A percentile compares a stretch with the other conserved stretches of the same genome.
These are phyloP conservation scores for Acleris sparsana DNA, from an alignment of 2,888 invertebrate genomes.

Conservation along the genomic window DNA sequence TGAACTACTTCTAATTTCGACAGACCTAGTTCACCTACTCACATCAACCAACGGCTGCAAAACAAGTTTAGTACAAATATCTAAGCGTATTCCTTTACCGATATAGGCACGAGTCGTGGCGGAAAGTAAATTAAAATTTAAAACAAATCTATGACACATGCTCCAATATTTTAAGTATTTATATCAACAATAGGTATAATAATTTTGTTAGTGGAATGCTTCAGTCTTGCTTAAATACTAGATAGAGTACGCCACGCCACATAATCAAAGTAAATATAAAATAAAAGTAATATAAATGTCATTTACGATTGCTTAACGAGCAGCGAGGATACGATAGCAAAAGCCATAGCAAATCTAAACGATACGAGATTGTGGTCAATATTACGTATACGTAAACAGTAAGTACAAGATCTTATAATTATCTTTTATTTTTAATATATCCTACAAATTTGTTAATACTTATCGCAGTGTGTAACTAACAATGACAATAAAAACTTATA, in stretches of 20 bases:
- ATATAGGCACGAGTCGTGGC: conserved; percentile 46
- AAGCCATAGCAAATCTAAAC: conserved; percentile 12
- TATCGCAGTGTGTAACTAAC: conserved; percentile 22
- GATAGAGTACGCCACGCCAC: conserved; percentile 46
- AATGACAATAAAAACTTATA: conserved; percentile 2
- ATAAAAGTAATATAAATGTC: conserved; percentile 26
- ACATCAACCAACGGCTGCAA: conserved; percentile 2
- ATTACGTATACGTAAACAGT: conserved; percentile 8
- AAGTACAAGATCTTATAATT: conserved; percentile 18
- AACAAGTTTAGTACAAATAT: conserved; percentile 5
- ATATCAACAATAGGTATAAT: conserved; percentile 3
- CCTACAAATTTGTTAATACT: conserved; percentile 24
- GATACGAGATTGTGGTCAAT: conserved; percentile 19
- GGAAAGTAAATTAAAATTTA: conserved; percentile 43
- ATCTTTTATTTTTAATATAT: conserved; percentile 17
- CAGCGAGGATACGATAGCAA: conserved; percentile 10
- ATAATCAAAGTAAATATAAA: conserved; percentile 18
- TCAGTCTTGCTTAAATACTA: conserved; percentile 76
- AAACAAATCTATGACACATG: conserved; percentile 38
- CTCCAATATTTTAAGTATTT: conserved; percentile 23
- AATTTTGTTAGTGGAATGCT: conserved; percentile 64
- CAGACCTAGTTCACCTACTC: no score
- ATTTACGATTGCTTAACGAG: conserved; percentile 9
- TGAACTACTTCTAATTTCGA: no score
- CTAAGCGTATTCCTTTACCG: conserved; percentile 28